Evolutionary conservation across 2,888 invertebrate genomes (phyloP).

Genomic region (Drosophila flavopinicola): DNA sequence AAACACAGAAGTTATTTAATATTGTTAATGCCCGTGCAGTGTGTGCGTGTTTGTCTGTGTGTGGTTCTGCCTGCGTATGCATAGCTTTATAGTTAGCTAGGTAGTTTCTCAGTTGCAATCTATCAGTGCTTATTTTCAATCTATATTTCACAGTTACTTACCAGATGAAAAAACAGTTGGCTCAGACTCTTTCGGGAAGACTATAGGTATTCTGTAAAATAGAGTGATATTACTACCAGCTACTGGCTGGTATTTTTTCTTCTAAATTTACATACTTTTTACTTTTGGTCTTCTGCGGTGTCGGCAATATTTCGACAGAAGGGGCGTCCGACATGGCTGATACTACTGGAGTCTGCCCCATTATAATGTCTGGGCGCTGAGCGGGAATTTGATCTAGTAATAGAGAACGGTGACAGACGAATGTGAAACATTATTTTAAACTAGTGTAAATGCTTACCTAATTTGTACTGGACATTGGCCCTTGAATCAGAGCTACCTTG

Average conservation of each 20-base stretch:
- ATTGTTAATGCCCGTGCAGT: too few relatives aligned
- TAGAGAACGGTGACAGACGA: background rate
- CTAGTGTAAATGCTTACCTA: slow-evolving; percentile 50
- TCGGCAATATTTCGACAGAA: slow-evolving; percentile 83
- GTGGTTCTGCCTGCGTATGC: too few relatives aligned
- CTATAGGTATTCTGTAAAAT: slow-evolving; percentile 72
- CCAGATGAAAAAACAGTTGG: slow-evolving; percentile 24
- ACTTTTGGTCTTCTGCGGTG: slow-evolving; percentile 85
- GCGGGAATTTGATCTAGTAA: slow-evolving; percentile 53
- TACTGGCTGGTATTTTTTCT: background rate
- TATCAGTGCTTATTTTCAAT: too few relatives aligned
- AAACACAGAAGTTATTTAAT: too few relatives aligned
- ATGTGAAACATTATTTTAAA: background rate
- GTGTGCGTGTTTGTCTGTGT: too few relatives aligned
- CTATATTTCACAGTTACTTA: slow-evolving; percentile 38
- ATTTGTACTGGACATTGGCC: slow-evolving; percentile 47
- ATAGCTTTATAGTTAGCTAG: too few relatives aligned
- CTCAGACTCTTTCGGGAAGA: slow-evolving; percentile 67
- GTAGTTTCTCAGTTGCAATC: too few relatives aligned
- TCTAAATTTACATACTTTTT: slow-evolving; percentile 67
- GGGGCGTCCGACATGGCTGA: slow-evolving; percentile 90
- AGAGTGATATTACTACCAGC: background rate
- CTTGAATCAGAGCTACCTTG: slow-evolving; percentile 38
- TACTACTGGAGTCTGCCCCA: slow-evolving; percentile 87
- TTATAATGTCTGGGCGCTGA: slow-evolving; percentile 57